A percentile compares a stretch with the other conserved stretches of the same genome.
These are phyloP conservation scores for Euwallacea similis DNA, from an alignment of 1,140 invertebrate genomes.

Conservation along the genomic window DNA sequence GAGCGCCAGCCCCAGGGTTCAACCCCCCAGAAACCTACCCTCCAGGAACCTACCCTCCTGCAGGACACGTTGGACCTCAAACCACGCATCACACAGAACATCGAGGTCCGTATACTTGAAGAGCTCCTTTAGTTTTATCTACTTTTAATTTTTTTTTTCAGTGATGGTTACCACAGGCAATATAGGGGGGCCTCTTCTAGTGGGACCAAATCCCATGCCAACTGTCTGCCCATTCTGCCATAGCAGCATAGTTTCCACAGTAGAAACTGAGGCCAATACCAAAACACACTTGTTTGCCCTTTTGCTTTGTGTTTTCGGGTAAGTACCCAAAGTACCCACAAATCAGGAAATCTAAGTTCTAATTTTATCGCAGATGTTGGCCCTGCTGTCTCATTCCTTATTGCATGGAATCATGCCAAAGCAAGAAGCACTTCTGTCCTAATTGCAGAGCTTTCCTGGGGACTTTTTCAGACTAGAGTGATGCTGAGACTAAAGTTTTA, in stretches of 20 bases:
- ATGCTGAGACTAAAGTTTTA: too few relatives aligned
- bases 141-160: background rate
- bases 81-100: background rate
- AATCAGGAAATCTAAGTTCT: background rate
- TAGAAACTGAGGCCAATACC: conserved; percentile 57
- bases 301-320: conserved; percentile 62
- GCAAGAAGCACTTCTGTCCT: conserved; percentile 68
- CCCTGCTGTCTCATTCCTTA: conserved; percentile 67
- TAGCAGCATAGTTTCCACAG: conserved; percentile 54
- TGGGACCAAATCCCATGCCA: conserved; percentile 56
- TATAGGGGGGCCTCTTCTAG: background rate
- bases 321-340: conserved; percentile 38
- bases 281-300: conserved; percentile 65
- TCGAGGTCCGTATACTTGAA: background rate
- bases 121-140: background rate
- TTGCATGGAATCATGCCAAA: conserved; percentile 66
- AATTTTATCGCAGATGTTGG: conserved; percentile 59
- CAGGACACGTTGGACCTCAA: background rate
- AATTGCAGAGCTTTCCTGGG: conserved; percentile 66
- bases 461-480: conserved; percentile 51
- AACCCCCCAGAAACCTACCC: background rate
- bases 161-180: conserved; percentile 15
- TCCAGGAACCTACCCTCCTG: conserved; percentile 10
- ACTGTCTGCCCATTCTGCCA: conserved; percentile 61
- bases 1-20: conserved; percentile 5